Evolutionary conservation across 2,113 vertebrate genomes (phyloP), one percentile per base, ranked within the genome.

Genomic region (Bubo blakistoni): DNA sequence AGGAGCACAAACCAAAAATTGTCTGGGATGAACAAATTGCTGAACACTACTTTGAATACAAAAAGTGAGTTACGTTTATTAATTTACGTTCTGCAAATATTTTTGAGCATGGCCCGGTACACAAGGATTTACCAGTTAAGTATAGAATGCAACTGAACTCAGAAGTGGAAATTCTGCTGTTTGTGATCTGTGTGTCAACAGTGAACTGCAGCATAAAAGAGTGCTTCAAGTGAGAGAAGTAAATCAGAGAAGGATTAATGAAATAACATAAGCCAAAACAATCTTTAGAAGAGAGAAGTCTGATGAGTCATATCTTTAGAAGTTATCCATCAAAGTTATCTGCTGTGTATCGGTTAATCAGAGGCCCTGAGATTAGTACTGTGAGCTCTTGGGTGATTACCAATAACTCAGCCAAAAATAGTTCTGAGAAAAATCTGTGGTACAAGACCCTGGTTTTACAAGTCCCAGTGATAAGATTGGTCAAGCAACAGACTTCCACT

Each of bases 11-110:
- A 82, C 99, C 99, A 17, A 99, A 98, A 82, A 86, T 99, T 29
- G 27, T 98, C 55, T 99, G 99, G 99, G 99, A 99, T 92, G 98
- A 98, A 88, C 98, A 99, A 84, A 98, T 98, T 13, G 98, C 97
- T 7, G 99, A 99, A 89, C 99, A 99, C 97, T 98, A 99, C 93
- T 99, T 99, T 85, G 98, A 96, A 89, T 99, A 99, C 93, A 99
- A 98, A 97, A 99, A 98, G 99, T 99, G 80, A 97, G 98, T 94
- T 81, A 42, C 16, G 46, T 61, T 88, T 79, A 81, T 90, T 91
- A 61, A 44, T 25, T 86, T 87, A 54, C 4, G 5, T 69, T 81
- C 61, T 78, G 79, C 59, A 86, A 29, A 40, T 84, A 77, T 26
- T 88, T 80, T 58, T 58, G 34, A 25, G 21, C 58, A 51, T 72